These are phyloP conservation scores for Cichladusa arquata DNA, from an alignment of 2,113 vertebrate species.

Conservation along the genomic window DNA sequence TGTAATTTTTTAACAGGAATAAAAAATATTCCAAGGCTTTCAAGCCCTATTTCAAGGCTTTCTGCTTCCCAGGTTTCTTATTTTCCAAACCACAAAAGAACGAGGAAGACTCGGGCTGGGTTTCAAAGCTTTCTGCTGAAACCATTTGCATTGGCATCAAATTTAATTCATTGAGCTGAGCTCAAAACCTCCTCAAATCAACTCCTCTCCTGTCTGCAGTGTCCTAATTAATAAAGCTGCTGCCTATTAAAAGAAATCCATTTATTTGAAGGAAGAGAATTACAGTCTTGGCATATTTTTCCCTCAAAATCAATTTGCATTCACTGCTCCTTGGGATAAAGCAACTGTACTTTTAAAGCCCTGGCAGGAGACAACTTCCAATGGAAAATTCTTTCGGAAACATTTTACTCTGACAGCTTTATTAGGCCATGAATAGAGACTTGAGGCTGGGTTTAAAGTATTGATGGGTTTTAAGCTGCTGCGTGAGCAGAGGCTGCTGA, in stretches of 20 bases:
- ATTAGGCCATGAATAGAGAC: conserved; percentile 31
- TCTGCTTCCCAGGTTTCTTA: background rate
- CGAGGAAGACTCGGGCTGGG: rapidly evolving
- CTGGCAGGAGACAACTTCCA: conserved; percentile 36
- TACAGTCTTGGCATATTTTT: conserved; percentile 41
- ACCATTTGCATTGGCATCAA: background rate
- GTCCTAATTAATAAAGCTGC: conserved; percentile 37
- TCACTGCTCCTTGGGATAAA: background rate
- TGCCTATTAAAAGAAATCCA: background rate
- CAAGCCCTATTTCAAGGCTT: background rate
- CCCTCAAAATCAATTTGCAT: conserved; percentile 32
- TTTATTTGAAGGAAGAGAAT: conserved; percentile 32
- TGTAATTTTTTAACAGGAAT: background rate
- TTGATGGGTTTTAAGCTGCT: conserved; percentile 8
- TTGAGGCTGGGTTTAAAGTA: background rate
- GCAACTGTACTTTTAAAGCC: conserved; percentile 23
- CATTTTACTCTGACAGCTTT: conserved; percentile 54
- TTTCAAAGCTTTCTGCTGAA: background rate
- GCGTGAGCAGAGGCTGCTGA: background rate
- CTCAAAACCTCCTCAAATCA: background rate
- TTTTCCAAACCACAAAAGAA: background rate
- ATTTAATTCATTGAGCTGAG: background rate
- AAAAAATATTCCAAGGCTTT: background rate
- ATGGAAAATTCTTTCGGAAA: conserved; percentile 23
- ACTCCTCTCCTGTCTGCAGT: background rate